Evolutionary conservation across 2,113 vertebrate species (phyloP).

Genomic region (Danionella cerebrum): DNA sequence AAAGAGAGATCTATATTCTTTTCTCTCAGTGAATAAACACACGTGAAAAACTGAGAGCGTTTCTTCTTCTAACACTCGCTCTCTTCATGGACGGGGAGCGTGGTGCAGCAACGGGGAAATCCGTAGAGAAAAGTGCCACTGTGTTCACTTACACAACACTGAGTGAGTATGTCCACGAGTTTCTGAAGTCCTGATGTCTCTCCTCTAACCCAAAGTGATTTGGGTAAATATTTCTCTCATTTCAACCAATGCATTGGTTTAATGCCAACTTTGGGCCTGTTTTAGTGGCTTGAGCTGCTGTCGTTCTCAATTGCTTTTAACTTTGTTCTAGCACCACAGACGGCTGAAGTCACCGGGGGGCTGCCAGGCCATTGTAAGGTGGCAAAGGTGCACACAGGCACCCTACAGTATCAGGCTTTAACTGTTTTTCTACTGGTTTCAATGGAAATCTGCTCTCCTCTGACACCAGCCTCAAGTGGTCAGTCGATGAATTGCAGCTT

Average conservation of each 20-base stretch:
- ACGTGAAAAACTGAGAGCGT: conserved; percentile 11
- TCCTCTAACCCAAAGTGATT: not conserved
- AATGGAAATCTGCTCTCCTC: too few relatives aligned
- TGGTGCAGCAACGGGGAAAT: conserved; percentile 21
- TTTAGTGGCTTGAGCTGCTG: too few relatives aligned
- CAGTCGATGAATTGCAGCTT: too few relatives aligned
- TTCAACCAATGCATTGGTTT: not conserved
- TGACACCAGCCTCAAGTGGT: too few relatives aligned
- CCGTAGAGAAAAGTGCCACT: conserved; percentile 24
- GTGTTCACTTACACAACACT: conserved; percentile 10
- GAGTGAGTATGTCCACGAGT: not conserved
- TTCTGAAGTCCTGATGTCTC: not conserved
- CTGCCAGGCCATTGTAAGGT: too few relatives aligned
- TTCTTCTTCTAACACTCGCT: conserved; percentile 11
- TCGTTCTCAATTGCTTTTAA: too few relatives aligned
- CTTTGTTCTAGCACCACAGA: too few relatives aligned
- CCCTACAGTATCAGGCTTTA: too few relatives aligned
- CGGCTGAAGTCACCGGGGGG: too few relatives aligned
- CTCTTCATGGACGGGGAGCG: conserved; percentile 19
- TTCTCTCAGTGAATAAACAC: not conserved
- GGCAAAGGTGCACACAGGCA: too few relatives aligned
- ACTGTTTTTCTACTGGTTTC: too few relatives aligned
- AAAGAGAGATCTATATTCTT: not conserved
- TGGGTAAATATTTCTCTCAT: not conserved
- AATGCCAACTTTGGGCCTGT: not conserved